phyloP scores from a whole-genome alignment of 2,888 invertebrate genomes.

The Nemoura dubitans region DNA sequence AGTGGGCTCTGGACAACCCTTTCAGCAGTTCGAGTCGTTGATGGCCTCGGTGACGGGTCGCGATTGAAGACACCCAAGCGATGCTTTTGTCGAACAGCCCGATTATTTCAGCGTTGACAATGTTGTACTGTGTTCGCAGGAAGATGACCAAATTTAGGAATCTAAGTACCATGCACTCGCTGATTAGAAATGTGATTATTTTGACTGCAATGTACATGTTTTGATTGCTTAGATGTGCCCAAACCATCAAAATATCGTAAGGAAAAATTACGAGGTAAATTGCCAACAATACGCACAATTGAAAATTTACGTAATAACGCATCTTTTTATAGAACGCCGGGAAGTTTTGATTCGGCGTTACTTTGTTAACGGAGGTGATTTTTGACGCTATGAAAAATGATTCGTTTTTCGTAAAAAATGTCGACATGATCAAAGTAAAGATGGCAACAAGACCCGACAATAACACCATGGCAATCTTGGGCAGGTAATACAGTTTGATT shows the following conservation, averaged over 20 bases:
- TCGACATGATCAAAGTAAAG: background rate
- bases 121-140: background rate
- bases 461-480: background rate
- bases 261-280: background rate
- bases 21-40: background rate
- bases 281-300: background rate
- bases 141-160: background rate
- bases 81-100: background rate
- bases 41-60: background rate
- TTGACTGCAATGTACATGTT: background rate
- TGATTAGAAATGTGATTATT: background rate
- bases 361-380: background rate
- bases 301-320: background rate
- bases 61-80: background rate
- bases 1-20: background rate
- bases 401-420: background rate
- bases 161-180: background rate
- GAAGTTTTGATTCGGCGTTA: background rate
- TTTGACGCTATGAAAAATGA: background rate
- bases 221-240: background rate
- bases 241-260: background rate
- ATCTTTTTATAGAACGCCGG: background rate
- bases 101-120: background rate
- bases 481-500: background rate
- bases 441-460: background rate